A percentile compares a stretch with the other conserved stretches of the same genome.
Evolutionary conservation across 92 coral and sea anemone genomes (phyloP).

Genomic region (Palythoa heliodiscus): DNA sequence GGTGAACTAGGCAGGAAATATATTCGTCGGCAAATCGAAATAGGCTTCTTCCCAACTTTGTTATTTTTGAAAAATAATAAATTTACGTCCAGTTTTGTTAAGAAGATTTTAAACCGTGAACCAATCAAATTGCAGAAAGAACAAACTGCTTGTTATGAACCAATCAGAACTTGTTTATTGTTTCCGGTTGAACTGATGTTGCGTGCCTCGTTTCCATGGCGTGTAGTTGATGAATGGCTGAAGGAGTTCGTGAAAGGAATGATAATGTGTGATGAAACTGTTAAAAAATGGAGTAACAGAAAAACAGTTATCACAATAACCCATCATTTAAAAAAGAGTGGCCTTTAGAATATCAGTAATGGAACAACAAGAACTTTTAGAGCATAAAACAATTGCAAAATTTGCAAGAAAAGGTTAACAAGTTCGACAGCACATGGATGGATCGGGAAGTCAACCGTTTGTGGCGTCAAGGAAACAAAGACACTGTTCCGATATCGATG

Average conservation of each 20-base stretch:
- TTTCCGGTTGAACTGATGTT: conserved; percentile 26
- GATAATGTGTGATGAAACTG: conserved; percentile 12
- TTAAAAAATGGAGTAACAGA: not conserved
- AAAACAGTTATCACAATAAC: conserved; percentile 2
- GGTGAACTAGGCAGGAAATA: not conserved
- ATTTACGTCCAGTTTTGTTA: conserved; percentile 18
- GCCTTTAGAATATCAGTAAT: not conserved
- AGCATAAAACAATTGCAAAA: not conserved
- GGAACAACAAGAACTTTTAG: conserved; percentile 6
- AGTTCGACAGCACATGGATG: conserved; percentile 59
- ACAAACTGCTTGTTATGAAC: conserved; percentile 7
- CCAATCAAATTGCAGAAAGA: conserved; percentile 21
- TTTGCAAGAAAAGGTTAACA: conserved; percentile 11
- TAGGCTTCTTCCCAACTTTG: conserved; percentile 11
- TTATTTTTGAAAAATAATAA: conserved; percentile 13
- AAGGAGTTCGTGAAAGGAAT: not conserved
- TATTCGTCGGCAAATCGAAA: not conserved
- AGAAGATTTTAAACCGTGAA: not conserved
- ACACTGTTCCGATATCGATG: conserved; percentile 56
- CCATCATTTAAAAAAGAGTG: not conserved
- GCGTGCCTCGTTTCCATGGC: conserved; percentile 97
- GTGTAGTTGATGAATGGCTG: conserved; percentile 27
- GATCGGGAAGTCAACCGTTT: conserved; percentile 73
- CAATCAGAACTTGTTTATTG: not conserved
- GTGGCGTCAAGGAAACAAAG: conserved; percentile 59